Evolutionary conservation across 2,888 invertebrate genomes (phyloP), one percentile per base, ranked within the genome.

Genomic region (Balanococcus diminutus): DNA sequence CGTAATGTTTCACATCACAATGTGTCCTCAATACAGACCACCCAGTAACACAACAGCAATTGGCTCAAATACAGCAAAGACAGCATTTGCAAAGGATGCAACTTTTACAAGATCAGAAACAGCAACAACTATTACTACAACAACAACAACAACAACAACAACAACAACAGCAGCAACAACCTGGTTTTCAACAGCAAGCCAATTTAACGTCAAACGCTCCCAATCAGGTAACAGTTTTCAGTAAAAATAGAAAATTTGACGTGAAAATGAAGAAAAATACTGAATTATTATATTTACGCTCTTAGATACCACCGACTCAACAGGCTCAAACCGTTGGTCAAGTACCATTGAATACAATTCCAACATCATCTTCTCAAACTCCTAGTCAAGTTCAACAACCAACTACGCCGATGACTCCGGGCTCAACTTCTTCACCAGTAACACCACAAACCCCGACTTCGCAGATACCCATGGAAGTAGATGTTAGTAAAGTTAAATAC

Each of bases 11-110:
- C 32, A 32, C 11, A 9, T 28, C 9, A 25, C 61, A 1, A 25
- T 25, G 36, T 19, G 36, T 19, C 75, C 19, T 31, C 16, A 25
- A 86, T 82, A 16, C 6, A 87, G 87, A 32, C 31, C 87, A 87
- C 82, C 87, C 84, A 82, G 84, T 51, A 46, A 81, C 86, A 31
- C 39, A 56, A 5, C 86, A 51, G 31, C 87, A 87, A 22, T 86
- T 87, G 22, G 87, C 85, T 87, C 91, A 91, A 0, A 91, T 91
- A 87, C 91, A 91, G 86, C 91, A 91, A 87, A 88, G 61, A 86
- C 88, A 87, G 87, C 88, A 86, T 84, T 88, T 90, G 31, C 87
- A 81, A 46, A 87, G 87, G 56, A 87, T 87, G 75, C 87, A 89
- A 84, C 89, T 89, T 67, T 89, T 89, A 72, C 88, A 89, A 36